Evolutionary conservation across 2,113 vertebrate species (phyloP), one percentile per base, ranked within the genome.

Genomic region (Egretta garzetta): DNA sequence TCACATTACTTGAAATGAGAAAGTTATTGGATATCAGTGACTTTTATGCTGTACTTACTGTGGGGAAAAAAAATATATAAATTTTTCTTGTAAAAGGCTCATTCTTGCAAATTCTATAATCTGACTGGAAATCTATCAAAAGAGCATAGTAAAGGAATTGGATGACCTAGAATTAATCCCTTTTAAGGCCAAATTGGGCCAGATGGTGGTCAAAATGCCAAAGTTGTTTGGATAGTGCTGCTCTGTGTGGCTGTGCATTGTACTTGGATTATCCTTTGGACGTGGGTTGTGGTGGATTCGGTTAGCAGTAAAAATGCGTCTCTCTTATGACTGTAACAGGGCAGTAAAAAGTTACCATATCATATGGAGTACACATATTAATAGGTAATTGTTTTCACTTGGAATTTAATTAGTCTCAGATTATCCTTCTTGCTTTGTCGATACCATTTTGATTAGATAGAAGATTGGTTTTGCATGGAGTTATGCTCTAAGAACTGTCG

Each of bases 171-270:
- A 87, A 86, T 91, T 67, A 88, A 79, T 91, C 37, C 91, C 43
- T 80, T 32, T 63, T 59, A 83, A 59, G 21, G 58, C 45, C 59
- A 91, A 50, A 73, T 41, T 89, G 63, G 64, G 50, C 63, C 91
- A 96, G 91, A 94, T 90, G 88, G 79, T 90, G 60, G 81, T 88
- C 86, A 94, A 41, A 72, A 82, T 75, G 91, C 82, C 66, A 63
- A 53, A 74, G 47, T 15, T 70, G n/a, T 71, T 90, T 94, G 74
- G 45, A 66, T 41, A 85, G 28, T 10, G 4, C 47, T 71, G 68
- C 49, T 70, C 15, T 81, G 24, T 73, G 50, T 62, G 68, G 20
- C n/a, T 84, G 66, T 88, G 70, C 37, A 3, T 20, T 63, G 79
- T 86, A 47, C 74, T 90, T 88, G 74, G 90, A 71, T 88, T 92